Percentiles rank a stretch among this genome's conserved stretches.
phyloP scores from a whole-genome alignment of 2,113 vertebrate genomes.

The Aleadryas rufinucha region DNA sequence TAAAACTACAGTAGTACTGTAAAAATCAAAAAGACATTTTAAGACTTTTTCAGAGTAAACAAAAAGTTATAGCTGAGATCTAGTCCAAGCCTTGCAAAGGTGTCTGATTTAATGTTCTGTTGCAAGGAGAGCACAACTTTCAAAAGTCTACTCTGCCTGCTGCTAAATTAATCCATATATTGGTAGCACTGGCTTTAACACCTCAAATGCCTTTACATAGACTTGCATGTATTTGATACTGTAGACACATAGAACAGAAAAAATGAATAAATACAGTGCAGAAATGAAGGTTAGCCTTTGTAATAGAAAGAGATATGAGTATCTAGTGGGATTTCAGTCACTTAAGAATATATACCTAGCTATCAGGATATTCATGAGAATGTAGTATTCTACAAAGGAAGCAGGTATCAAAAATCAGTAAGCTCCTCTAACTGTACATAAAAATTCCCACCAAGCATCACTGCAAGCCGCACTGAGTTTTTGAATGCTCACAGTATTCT shows the following conservation, averaged over 20 bases:
- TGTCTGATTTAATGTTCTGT: not conserved
- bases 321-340: not conserved
- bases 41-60: not conserved
- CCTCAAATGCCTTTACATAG: not conserved
- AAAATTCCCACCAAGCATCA: not conserved
- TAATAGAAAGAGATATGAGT: not conserved
- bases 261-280: fast-evolving
- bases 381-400: not conserved
- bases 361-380: not conserved
- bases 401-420: not conserved
- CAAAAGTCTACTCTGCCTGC: not conserved
- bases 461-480: not conserved
- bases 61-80: not conserved
- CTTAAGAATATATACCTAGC: not conserved
- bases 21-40: not conserved
- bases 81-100: not conserved
- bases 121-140: not conserved
- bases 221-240: not conserved
- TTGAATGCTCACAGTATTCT: not conserved
- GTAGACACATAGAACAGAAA: not conserved
- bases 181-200: not conserved
- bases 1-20: not conserved
- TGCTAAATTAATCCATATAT: not conserved
- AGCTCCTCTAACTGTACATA: not conserved
- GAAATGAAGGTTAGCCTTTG: not conserved